phyloP scores from a whole-genome alignment of 2,888 invertebrate genomes.

The Apodemia zela region DNA sequence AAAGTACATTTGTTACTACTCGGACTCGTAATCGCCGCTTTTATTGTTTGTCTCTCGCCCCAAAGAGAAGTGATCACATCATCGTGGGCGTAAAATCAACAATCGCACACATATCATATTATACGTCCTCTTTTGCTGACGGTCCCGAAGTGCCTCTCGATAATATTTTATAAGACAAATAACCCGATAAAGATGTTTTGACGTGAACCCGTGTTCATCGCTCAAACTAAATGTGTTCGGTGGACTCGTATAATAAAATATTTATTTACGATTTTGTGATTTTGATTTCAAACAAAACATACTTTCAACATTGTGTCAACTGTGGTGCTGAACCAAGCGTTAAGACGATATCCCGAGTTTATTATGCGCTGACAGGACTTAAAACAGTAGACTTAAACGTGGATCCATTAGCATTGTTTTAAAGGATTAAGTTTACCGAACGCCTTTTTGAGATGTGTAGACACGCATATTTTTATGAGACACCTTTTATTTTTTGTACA shows the following conservation, averaged over 20 bases:
- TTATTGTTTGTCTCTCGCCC: conserved; percentile 75
- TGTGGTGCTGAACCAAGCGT: conserved; percentile 74
- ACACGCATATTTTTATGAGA: conserved; percentile 76
- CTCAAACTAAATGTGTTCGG: conserved; percentile 78
- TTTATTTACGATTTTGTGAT: conserved; percentile 72
- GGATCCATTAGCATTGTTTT: conserved; percentile 80
- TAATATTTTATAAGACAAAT: conserved; percentile 81
- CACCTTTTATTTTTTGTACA: conserved; percentile 57
- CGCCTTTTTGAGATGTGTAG: conserved; percentile 60
- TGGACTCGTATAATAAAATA: conserved; percentile 77
- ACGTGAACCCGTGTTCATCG: conserved; percentile 80
- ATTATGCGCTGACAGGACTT: conserved; percentile 69
- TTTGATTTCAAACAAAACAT: conserved; percentile 64
- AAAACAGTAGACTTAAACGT: conserved; percentile 62
- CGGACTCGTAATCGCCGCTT: conserved; percentile 72
- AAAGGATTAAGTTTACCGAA: conserved; percentile 59
- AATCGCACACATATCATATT: conserved; percentile 70
- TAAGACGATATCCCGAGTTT: conserved; percentile 64
- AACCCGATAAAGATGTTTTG: conserved; percentile 81
- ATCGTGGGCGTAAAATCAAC: conserved; percentile 75
- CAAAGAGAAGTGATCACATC: conserved; percentile 70
- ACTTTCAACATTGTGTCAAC: conserved; percentile 74
- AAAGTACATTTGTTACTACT: conserved; percentile 70
- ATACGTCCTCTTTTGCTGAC: conserved; percentile 77
- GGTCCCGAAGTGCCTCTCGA: conserved; percentile 76